Evolutionary conservation across 2,888 invertebrate species (phyloP), one percentile per base, ranked within the genome.

Genomic region (Nasonovia ribisnigri): DNA sequence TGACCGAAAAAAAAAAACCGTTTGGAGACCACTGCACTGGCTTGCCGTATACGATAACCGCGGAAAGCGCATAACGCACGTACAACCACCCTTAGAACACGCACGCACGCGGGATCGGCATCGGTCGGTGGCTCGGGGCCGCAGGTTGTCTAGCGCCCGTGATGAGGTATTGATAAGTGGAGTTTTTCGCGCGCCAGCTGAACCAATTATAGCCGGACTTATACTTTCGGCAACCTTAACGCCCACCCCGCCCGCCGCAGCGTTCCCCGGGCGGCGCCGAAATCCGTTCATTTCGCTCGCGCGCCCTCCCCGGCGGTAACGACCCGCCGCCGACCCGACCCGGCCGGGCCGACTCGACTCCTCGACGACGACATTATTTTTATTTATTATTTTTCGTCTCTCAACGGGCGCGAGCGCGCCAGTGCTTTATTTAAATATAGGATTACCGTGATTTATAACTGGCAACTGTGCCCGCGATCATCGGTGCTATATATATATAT

Each of bases 151-250:
- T 86, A 87, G 67, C 0, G 60, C 42, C n/a, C 51, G 86, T 90
- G 93, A 93, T 86, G 93, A 93, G 93, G 84, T 93, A 93, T 93
- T 93, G 93, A 93, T 93, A 93, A 93, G 93, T 51, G 93, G 93
- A 90, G 93, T 93, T 93, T 93, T 93, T 93, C 93, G 87, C 57
- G 43, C 90, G 93, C 93, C 93, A 93, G 93, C 93, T 93, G 93
- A 93, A 93, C 93, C 93, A 93, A 93, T 93, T 93, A 93, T 86
- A 93, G 89, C 89, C 84, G 93, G 93, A 93, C 93, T 93, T 93
- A 93, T 60, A 93, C 86, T 93, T 93, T 93, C 89, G 54, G 86
- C 93, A 90, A 90, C 93, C 90, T 90, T 60, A 90, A 86, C 93
- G 13, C 92, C 0, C 48, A 0, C 48, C 48, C 86, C 8, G 5